Evolutionary conservation across 1,140 invertebrate genomes (phyloP).

Genomic region (Matsumurasca onukii): DNA sequence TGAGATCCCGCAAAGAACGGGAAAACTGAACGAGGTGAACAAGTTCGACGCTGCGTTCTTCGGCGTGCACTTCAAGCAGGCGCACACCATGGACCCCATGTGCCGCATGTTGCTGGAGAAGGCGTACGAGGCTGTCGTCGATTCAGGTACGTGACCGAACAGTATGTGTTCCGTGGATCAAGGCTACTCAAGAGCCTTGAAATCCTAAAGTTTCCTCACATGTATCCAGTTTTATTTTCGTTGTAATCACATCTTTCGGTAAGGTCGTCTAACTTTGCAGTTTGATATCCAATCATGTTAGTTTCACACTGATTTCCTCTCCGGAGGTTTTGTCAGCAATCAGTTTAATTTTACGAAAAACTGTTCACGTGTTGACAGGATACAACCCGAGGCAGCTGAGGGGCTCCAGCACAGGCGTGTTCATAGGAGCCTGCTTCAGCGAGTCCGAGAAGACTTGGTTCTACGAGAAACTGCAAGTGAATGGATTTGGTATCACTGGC

Average conservation of each 20-base stretch:
- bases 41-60: constrained; percentile 87
- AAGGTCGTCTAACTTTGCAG: too few relatives aligned
- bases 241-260: too few relatives aligned
- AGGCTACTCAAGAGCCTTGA: too few relatives aligned
- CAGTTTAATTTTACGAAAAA: too few relatives aligned
- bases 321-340: too few relatives aligned
- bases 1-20: constrained; percentile 70
- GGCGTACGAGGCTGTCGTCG: constrained; percentile 84
- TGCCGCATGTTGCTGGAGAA: constrained; percentile 81
- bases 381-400: constrained; percentile 59
- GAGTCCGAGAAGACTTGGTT: constrained; percentile 73
- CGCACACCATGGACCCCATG: constrained; percentile 87
- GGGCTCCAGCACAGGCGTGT: constrained; percentile 77
- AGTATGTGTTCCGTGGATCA: too few relatives aligned
- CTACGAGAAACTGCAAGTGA: constrained; percentile 60
- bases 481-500: constrained; percentile 68
- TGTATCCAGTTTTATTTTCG: too few relatives aligned
- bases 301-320: too few relatives aligned
- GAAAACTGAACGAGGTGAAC: constrained; percentile 74
- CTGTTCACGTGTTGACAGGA: too few relatives aligned
- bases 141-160: too few relatives aligned
- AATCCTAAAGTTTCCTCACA: too few relatives aligned
- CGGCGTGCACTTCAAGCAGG: constrained; percentile 79
- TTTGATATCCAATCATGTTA: too few relatives aligned
- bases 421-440: constrained; percentile 76